These are phyloP conservation scores for Poeciliopsis gracilis DNA, from an alignment of 2,797 vertebrate species.

Conservation along the genomic window DNA sequence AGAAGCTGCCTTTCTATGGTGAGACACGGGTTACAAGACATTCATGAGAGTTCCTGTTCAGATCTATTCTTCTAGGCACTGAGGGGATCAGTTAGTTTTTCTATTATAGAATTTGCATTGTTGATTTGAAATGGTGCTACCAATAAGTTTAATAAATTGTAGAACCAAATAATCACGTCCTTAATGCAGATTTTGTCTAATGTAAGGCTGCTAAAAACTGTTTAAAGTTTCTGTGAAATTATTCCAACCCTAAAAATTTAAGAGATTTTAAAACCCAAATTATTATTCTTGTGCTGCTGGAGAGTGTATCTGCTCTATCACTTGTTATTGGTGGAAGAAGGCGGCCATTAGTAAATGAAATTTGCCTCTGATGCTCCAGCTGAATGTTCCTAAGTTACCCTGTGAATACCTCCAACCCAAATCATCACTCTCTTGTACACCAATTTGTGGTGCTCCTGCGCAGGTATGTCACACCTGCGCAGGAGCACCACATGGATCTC, in stretches of 20 bases:
- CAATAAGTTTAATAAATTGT: not conserved
- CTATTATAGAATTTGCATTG: not conserved
- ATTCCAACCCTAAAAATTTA: not conserved
- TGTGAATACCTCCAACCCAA: not conserved
- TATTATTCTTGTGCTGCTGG: not conserved
- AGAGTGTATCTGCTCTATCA: not conserved
- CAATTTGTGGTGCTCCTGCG: constrained; percentile 1
- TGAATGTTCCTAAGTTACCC: not conserved
- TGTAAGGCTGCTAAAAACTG: not conserved
- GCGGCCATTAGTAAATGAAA: not conserved
- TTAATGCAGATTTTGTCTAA: not conserved
- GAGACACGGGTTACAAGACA: constrained; percentile 57
- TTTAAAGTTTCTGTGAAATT: not conserved
- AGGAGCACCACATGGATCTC: constrained; percentile 11
- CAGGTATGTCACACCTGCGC: constrained; percentile 6
- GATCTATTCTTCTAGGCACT: constrained; percentile 1
- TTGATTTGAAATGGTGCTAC: not conserved
- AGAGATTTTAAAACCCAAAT: not conserved
- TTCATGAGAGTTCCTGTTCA: not conserved
- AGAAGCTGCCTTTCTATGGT: constrained; percentile 83
- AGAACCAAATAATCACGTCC: not conserved
- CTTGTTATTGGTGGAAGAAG: not conserved
- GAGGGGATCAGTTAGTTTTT: not conserved
- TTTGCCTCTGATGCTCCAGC: not conserved
- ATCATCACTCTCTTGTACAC: constrained; percentile 1